Base-by-base conservation (phyloP, 2,888 invertebrate species). In the Cactoblastis cactorum region DNA sequence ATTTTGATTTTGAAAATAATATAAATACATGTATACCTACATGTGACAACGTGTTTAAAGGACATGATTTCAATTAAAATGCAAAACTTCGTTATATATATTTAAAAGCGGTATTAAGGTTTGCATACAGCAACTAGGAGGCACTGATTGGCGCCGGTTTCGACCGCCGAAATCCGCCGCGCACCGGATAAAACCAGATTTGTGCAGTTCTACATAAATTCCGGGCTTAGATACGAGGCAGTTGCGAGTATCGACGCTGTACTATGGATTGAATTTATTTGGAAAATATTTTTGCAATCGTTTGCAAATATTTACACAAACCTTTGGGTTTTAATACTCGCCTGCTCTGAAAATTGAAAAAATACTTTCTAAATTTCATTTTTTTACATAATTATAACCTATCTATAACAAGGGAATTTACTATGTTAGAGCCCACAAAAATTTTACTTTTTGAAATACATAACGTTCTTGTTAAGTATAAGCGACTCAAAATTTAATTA, bases 121-220 rank as follows among this genome's bases (percentile, higher is more conserved):
- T 33, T 39, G 43, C 19, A 33, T 22, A 15, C 15, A 24, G 24
- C 17, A 41, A 33, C 19, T 49, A 49, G 33, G 41, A 9, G 6
- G 12, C 62, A 60, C 65, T 70, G 69, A 77, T 76, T 74, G 71
- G 58, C 50, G 56, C 64, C 61, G 66, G 67, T 55, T 60, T 53
- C 53, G 59, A 57, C 61, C 63, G 53, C 57, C 58, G 51, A 67
- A 72, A 76, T 71, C 73, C 68, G 61, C 59, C 57, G 53, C 53
- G 58, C 55, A 61, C 58, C 57, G 64, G 66, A 64, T 76, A 65
- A 73, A 71, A 58, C 69, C 56, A 67, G 74, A 74, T 75, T 69
- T 71, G 67, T 71, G 69, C 70, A 70, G 70, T 73, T 71, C 62
- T 59, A 67, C 63, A 71, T 75, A 71, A 71, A 74, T 72, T 69